phyloP scores from a whole-genome alignment of 2,113 vertebrate species.

The Hippocampus abdominalis region DNA sequence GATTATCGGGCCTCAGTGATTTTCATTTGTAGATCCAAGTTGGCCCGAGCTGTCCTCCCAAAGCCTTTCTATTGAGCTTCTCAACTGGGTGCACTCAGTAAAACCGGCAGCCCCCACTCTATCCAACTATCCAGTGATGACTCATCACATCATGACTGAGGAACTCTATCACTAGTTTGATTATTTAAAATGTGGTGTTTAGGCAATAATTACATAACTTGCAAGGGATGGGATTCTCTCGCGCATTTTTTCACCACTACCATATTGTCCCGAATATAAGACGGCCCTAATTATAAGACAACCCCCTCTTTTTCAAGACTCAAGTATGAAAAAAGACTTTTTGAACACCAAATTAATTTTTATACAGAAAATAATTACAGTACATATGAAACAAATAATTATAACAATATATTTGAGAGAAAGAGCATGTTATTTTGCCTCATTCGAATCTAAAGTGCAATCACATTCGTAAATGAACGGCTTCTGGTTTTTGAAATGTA shows the following conservation, averaged over 20 bases:
- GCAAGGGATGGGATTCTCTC: not conserved
- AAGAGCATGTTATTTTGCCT: too few relatives aligned
- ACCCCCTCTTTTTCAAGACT: too few relatives aligned
- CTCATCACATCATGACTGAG: slow-evolving; percentile 31
- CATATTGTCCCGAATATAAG: too few relatives aligned
- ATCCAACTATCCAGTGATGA: slow-evolving; percentile 30
- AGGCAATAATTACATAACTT: not conserved
- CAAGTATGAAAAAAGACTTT: too few relatives aligned
- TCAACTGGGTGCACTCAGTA: slow-evolving; percentile 47
- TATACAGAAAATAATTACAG: too few relatives aligned
- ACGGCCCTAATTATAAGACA: too few relatives aligned
- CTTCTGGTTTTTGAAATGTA: too few relatives aligned
- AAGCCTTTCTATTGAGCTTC: slow-evolving; percentile 43
- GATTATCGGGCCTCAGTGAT: slow-evolving; percentile 64
- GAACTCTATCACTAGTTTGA: slow-evolving; percentile 45
- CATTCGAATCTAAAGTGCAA: too few relatives aligned
- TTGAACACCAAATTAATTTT: too few relatives aligned
- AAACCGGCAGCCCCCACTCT: slow-evolving; percentile 11
- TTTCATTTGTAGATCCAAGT: slow-evolving; percentile 51
- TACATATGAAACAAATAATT: too few relatives aligned
- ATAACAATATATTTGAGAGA: too few relatives aligned
- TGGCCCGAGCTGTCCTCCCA: slow-evolving; percentile 44
- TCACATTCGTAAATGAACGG: too few relatives aligned
- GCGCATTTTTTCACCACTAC: slow-evolving; percentile 1
- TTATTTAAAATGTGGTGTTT: not conserved